These are phyloP conservation scores for Rhynchomys soricoides DNA, from an alignment of 2,113 vertebrate genomes.

Conservation along the genomic window DNA sequence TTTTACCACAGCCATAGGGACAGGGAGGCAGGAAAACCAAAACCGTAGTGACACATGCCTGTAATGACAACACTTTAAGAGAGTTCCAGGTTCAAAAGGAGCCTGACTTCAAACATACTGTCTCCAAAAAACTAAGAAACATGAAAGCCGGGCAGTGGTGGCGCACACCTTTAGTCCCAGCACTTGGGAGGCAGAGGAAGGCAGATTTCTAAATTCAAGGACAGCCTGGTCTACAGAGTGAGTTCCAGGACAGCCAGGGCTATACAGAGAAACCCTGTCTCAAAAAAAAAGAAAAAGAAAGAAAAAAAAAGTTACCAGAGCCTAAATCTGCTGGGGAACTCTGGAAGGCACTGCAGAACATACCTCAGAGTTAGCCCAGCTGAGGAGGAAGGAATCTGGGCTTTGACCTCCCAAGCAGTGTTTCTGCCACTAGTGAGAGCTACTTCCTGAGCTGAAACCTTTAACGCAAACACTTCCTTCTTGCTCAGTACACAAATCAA, in stretches of 20 bases:
- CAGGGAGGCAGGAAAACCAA: slow-evolving; percentile 18
- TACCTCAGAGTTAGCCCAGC: too few relatives aligned
- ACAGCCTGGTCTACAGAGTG: too few relatives aligned
- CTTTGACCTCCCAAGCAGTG: too few relatives aligned
- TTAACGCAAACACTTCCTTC: background rate
- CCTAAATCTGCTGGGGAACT: background rate
- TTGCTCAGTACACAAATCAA: slow-evolving; percentile 19
- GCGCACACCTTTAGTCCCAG: too few relatives aligned
- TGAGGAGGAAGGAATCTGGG: background rate
- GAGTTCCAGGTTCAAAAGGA: background rate
- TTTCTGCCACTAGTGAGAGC: background rate
- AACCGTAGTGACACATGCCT: background rate
- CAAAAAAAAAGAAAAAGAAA: too few relatives aligned
- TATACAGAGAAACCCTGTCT: too few relatives aligned
- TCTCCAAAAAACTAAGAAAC: background rate
- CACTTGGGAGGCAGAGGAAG: too few relatives aligned
- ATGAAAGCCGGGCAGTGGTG: too few relatives aligned
- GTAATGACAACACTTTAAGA: background rate
- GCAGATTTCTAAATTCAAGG: too few relatives aligned
- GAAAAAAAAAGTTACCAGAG: background rate
- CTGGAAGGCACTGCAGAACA: background rate
- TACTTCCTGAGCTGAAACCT: slow-evolving; percentile 23
- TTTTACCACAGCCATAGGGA: background rate
- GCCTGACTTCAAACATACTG: background rate
- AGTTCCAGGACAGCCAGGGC: too few relatives aligned